Base-by-base conservation (phyloP, 1,140 invertebrate species). In the Nebria ingens region DNA sequence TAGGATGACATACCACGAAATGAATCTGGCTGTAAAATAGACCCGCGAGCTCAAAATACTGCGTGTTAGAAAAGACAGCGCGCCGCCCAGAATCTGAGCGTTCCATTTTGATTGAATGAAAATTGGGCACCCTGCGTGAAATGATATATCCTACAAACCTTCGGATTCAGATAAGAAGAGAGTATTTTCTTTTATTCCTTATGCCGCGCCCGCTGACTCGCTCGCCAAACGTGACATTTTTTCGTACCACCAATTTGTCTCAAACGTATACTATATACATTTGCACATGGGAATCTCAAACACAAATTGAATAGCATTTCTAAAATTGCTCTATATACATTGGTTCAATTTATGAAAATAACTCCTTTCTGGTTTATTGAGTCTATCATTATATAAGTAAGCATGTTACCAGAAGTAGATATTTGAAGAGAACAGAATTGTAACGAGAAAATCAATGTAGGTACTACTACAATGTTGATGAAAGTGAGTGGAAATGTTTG, bases 21-120 rank as follows among this genome's bases (percentile, higher is more conserved):
- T 45, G 40, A 45, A 45, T 17, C 40, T 45, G 40, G 40, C 40
- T 45, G 40, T 38, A 29, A 45, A 55, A 55, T 55, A 53, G 56
- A 52, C 19, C 55, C 13, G 34, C 3, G 6, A 17, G 40, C 40
- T 3, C 15, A 6, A 4, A 29, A 4, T 6, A 29, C 25, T 4
- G 25, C 4, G 25, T 29, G 40, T n/a, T 45, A 45, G 40, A 45
- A 45, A 45, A 45, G 40, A n/a, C n/a, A n/a, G n/a, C n/a, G n/a
- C 40, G 3, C 9, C 40, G 40, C 40, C 17, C 40, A 45, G 40
- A 45, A 17, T 45, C 40, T 45, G 9, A 45, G 40, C 40, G 40
- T 45, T 53, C 54, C 56, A 55, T 55, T 63, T 61, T 59, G 61
- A 64, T 62, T 58, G 61, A 64, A 62, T 61, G 61, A 64, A 61